Base-by-base conservation (phyloP, 2,797 vertebrate genomes). In the Hirundo rustica region DNA sequence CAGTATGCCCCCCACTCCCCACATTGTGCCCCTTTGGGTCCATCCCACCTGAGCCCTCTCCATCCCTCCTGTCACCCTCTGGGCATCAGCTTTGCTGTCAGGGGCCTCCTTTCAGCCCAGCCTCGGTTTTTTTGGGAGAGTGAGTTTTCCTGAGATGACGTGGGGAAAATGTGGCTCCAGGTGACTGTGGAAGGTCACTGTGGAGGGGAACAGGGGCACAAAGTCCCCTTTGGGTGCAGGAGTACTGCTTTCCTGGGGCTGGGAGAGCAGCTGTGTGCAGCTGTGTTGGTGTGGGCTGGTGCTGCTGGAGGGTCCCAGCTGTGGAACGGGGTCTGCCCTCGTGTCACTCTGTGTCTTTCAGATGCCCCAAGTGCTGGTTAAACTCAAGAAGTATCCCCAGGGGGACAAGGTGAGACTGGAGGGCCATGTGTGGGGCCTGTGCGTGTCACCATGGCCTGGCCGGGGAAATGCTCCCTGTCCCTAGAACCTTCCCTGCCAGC, bases 331-430 rank as follows among this genome's bases (percentile, higher is more conserved):
- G 8, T 76, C 79, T 88, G 47, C 27, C 44, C 12, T 5, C 1
- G 7, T 47, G 22, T 92, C 77, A 23, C 19, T 4, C 29, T 20
- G 6, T 85, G 84, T 70, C 55, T 94, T 77, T 72, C 96, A 99
- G 99, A 99, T 99, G 85, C 99, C 99, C 54, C 99, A 99, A 94
- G 99, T 99, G 86, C 97, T 99, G 86, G 98, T 99, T 29, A 98
- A 99, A 85, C 97, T 99, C 78, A 99, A 99, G 97, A 99, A 99
- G 77, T 99, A 99, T 88, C 98, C 98, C 64, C 99, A 99, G 45
- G 97, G 97, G 54, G 99, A 99, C 79, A 99, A 98, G 98, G 99
- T 99, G 97, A 97, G 96, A 61, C 16, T 27, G 15, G 5, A 27
- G 77, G 40, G 40, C 7, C 0, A 1, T 9, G 2, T 2, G 0